Conservation (phyloP, 2,797 vertebrate genomes). For the Aulostomus chinensis region DNA sequence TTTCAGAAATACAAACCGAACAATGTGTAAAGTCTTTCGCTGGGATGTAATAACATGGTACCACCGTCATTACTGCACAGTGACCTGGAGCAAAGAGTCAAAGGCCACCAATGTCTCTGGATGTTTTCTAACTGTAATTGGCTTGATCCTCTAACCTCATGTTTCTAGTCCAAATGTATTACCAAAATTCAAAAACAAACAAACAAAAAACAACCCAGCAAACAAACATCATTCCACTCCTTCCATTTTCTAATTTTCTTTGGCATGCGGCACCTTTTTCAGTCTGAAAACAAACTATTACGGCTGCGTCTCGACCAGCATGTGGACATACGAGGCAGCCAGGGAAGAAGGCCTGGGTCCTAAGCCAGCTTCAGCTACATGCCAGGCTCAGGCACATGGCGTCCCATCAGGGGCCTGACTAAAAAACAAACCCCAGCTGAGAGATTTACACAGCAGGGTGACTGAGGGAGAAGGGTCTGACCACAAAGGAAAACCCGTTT, state of each 20-base stretch:
- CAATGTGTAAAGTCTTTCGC: background rate
- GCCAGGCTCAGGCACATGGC: constrained; percentile 18
- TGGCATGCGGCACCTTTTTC: constrained; percentile 13
- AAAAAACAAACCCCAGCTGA: constrained; percentile 37
- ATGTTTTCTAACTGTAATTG: constrained; percentile 12
- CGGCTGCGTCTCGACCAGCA: constrained; percentile 1
- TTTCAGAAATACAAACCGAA: constrained; percentile 16
- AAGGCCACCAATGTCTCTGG: background rate
- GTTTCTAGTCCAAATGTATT: constrained; percentile 4
- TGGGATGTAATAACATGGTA: constrained; percentile 10
- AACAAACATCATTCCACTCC: constrained; percentile 1
- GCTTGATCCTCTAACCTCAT: constrained; percentile 2
- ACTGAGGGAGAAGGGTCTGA: constrained; percentile 18
- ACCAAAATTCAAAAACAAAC: background rate
- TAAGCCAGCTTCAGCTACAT: constrained; percentile 13
- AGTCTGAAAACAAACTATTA: constrained; percentile 18
- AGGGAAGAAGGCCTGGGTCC: constrained; percentile 14
- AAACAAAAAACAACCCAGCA: background rate
- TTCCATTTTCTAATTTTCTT: constrained; percentile 10
- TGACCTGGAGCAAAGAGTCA: constrained; percentile 9
- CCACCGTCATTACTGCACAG: constrained; percentile 11
- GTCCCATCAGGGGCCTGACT: constrained; percentile 36
- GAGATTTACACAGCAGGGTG: constrained; percentile 56
- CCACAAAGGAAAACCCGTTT: constrained; percentile 27
- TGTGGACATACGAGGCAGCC: constrained; percentile 15